Conservation (phyloP, 2,113 vertebrate species). For the Amphilophus citrinellus region DNA sequence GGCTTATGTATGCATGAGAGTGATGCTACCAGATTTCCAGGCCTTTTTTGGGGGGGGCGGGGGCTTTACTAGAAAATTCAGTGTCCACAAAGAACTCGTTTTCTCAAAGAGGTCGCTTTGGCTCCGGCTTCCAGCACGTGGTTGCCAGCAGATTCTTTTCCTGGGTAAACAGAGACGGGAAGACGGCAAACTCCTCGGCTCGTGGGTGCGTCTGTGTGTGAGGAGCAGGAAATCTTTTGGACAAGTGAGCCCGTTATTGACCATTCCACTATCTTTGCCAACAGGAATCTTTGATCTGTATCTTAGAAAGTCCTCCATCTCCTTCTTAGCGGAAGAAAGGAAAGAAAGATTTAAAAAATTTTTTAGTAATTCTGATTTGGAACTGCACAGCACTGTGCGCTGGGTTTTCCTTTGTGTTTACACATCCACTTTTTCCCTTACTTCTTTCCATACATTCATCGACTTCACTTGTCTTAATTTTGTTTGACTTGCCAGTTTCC, state of each 20-base stretch:
- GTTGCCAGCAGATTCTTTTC: slow-evolving; percentile 39
- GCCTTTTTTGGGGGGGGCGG: neutral
- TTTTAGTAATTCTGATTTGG: neutral
- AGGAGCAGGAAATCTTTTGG: slow-evolving; percentile 52
- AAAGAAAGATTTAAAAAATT: neutral
- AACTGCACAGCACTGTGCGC: neutral
- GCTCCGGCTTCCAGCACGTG: slow-evolving; percentile 19
- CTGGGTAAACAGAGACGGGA: slow-evolving; percentile 25
- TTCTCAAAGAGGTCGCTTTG: neutral
- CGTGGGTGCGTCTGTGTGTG: slow-evolving; percentile 14
- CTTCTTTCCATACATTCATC: neutral
- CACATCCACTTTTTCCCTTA: neutral
- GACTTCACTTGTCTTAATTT: neutral
- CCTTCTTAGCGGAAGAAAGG: neutral
- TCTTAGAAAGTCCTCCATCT: neutral
- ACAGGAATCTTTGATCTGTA: slow-evolving; percentile 27
- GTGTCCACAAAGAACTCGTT: neutral
- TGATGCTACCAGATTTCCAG: slow-evolving; percentile 6
- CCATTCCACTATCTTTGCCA: neutral
- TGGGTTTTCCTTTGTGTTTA: neutral
- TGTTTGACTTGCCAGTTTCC: neutral
- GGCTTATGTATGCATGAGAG: neutral
- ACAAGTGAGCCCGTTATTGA: slow-evolving; percentile 53
- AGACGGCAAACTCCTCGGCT: slow-evolving; percentile 12
- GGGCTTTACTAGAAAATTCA: neutral